phyloP scores from a whole-genome alignment of 2,888 invertebrate species.

The Nematopogon swammerdamellus region DNA sequence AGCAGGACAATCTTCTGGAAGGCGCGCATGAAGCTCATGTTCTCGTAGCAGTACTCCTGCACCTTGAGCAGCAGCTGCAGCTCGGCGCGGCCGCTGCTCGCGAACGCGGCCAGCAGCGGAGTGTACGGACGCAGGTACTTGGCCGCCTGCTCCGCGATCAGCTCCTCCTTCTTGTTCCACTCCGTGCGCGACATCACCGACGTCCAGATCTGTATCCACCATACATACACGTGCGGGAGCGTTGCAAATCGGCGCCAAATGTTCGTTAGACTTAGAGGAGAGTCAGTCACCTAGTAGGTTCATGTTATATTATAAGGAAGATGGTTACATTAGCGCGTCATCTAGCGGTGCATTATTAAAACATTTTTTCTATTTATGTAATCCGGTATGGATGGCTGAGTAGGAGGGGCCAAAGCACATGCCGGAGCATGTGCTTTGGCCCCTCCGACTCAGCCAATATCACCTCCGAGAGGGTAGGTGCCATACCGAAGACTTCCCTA shows the following conservation, averaged over 20 bases:
- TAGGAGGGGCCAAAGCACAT: too few relatives aligned
- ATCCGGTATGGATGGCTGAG: too few relatives aligned
- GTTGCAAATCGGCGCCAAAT: neutral
- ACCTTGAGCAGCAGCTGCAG: slow-evolving; percentile 86
- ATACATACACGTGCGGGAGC: slow-evolving; percentile 1
- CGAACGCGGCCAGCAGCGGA: slow-evolving; percentile 82
- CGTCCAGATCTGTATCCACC: slow-evolving; percentile 73
- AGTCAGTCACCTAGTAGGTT: too few relatives aligned
- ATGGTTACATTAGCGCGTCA: too few relatives aligned
- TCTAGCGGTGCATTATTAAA: too few relatives aligned
- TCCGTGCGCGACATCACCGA: slow-evolving; percentile 94
- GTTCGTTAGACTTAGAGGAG: neutral
- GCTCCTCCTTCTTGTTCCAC: slow-evolving; percentile 98
- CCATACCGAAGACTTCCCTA: too few relatives aligned
- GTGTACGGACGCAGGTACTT: slow-evolving; percentile 87
- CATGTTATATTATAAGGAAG: too few relatives aligned
- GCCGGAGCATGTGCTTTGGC: too few relatives aligned
- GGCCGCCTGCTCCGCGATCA: slow-evolving; percentile 93
- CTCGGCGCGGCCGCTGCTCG: slow-evolving; percentile 83
- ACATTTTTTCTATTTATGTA: too few relatives aligned
- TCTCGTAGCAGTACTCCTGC: slow-evolving; percentile 97
- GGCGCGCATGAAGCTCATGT: slow-evolving; percentile 98
- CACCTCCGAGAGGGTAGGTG: too few relatives aligned
- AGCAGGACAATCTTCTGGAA: slow-evolving; percentile 96
- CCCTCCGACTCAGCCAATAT: too few relatives aligned